These are phyloP conservation scores for Aethes cnicana DNA, from an alignment of 2,888 invertebrate species.

Conservation along the genomic window DNA sequence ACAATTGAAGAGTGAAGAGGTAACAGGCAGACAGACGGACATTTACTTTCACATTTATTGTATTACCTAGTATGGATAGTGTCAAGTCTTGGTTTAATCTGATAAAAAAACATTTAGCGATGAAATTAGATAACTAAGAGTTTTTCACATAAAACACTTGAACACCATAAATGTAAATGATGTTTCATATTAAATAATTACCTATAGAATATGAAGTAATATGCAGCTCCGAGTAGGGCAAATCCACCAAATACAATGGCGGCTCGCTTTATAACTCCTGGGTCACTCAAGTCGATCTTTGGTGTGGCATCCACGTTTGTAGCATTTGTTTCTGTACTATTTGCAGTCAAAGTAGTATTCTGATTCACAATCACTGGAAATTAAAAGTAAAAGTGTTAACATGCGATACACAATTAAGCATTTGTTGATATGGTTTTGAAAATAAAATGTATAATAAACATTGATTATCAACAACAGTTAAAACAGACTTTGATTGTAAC, in stretches of 20 bases:
- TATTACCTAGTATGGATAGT: too few species aligned
- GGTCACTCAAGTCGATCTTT: slow-evolving; percentile 56
- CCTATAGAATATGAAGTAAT: slow-evolving; percentile 78
- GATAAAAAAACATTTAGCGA: too few species aligned
- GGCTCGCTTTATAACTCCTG: slow-evolving; percentile 71
- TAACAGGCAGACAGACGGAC: too few species aligned
- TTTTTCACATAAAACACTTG: background rate
- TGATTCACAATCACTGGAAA: slow-evolving; percentile 11
- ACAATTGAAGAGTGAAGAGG: too few species aligned
- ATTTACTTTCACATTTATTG: too few species aligned
- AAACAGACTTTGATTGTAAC: too few species aligned
- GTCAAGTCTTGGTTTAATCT: too few species aligned
- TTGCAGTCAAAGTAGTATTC: slow-evolving; percentile 4
- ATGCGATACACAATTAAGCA: too few species aligned
- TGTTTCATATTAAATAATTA: slow-evolving; percentile 39
- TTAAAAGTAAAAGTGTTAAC: background rate
- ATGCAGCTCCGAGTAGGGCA: slow-evolving; percentile 66
- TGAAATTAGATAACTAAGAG: too few species aligned
- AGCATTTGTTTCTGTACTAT: slow-evolving; percentile 36
- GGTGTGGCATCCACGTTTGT: slow-evolving; percentile 31
- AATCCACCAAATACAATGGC: slow-evolving; percentile 77
- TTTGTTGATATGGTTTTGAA: too few species aligned
- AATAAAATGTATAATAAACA: too few species aligned
- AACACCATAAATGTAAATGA: background rate
- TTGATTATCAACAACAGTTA: too few species aligned